Conservation (phyloP, 2,888 invertebrate species). For the Nemapogon koenigi region DNA sequence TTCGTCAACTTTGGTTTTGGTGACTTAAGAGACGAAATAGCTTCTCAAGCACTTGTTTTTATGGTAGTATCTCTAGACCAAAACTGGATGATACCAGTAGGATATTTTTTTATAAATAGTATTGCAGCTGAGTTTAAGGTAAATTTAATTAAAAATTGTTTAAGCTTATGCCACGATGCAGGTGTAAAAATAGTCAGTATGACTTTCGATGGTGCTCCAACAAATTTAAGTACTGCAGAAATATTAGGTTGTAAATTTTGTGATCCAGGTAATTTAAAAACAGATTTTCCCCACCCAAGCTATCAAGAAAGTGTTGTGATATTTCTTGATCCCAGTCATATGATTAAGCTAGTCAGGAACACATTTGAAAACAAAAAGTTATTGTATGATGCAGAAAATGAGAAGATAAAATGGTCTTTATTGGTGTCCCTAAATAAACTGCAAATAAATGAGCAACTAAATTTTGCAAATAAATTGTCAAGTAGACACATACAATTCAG, state of each 20-base stretch:
- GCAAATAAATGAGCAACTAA: constrained; percentile 14
- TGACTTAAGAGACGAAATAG: constrained; percentile 4
- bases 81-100: constrained; percentile 23
- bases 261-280: constrained; percentile 15
- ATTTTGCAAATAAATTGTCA: constrained; percentile 17
- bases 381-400: constrained; percentile 3
- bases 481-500: constrained; percentile 16
- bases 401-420: constrained; percentile 13
- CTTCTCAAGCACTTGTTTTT: constrained; percentile 20
- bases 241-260: constrained; percentile 18
- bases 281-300: constrained; percentile 18
- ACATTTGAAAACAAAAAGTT: constrained; percentile 12
- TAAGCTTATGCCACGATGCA: constrained; percentile 18
- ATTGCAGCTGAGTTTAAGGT: constrained; percentile 17
- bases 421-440: constrained; percentile 13
- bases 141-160: constrained; percentile 15
- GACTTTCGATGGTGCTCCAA: constrained; percentile 16
- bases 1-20: constrained; percentile 3
- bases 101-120: constrained; percentile 22
- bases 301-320: constrained; percentile 7
- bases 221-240: constrained; percentile 12
- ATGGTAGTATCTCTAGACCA: constrained; percentile 20
- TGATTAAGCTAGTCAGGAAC: no score
- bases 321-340: constrained; percentile 12
- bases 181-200: constrained; percentile 18